Base-by-base conservation (phyloP, 2,888 invertebrate genomes). In the Maniola hyperantus region DNA sequence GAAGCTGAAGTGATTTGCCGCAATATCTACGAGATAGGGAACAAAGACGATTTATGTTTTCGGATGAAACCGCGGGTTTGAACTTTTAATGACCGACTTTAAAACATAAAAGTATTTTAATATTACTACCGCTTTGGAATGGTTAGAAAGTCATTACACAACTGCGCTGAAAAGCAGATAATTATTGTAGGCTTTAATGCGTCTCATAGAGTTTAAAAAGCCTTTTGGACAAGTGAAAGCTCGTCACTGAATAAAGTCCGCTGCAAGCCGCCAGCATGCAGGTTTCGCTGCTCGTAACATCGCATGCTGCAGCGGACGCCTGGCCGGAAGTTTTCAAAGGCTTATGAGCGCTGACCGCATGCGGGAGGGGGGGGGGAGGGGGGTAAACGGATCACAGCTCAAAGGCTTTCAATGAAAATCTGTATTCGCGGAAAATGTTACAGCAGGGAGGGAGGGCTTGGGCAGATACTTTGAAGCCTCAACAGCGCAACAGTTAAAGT, bases 301-400 rank as follows among this genome's bases (percentile, higher is more conserved):
- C n/a, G n/a, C 26, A 53, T 33, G 53, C 53, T 53, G 53, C 20
- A 11, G 33, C 0, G 6, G 53, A 26, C 13, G 34, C 11, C n/a
- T 10, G 13, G 54, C 36, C 36, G 55, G 55, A 13, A 36, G 1
- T 13, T 55, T 26, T 53, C 53, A 53, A 51, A 26, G 53, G 53
- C 53, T 53, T 48, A 53, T 20, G 55, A 15, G 39, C 39, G 36
- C 15, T 36, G 55, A 55, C 55, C 15, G 55, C 36, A 15, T 15
- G 5, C 11, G 53, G 5, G 18, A 0, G 20, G 8, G 18, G 11
- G 50, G 10, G 11, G 50, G 20, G 50, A 8, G 15, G 7, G n/a
- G 15, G 34, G 33, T 34, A n/a, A 54, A 54, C 55, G 55, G 55
- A 39, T 57, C 55, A 11, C 39, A 11, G 39, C 39, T 39, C 55